Evolutionary conservation across 2,797 vertebrate genomes (phyloP).

Genomic region (Hyperoplus immaculatus): DNA sequence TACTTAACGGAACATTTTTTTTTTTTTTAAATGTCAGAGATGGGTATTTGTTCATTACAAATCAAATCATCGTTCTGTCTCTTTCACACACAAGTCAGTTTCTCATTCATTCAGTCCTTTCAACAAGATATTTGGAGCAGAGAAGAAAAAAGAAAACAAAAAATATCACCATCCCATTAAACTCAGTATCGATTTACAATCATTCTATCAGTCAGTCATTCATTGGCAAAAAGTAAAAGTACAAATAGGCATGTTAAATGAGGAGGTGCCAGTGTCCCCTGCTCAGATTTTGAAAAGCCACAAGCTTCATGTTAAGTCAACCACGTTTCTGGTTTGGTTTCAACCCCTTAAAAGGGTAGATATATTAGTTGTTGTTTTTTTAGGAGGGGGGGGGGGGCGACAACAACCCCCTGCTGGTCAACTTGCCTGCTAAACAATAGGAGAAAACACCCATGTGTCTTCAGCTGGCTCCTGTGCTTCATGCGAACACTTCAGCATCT

Average conservation of each 20-base stretch:
- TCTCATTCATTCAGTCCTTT: constrained; percentile 62
- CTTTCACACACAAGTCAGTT: constrained; percentile 18
- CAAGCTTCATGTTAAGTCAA: constrained; percentile 52
- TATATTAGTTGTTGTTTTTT: background rate
- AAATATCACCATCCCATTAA: constrained; percentile 35
- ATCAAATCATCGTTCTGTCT: constrained; percentile 20
- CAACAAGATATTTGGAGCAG: constrained; percentile 56
- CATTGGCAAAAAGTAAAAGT: constrained; percentile 77
- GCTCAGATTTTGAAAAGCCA: constrained; percentile 65
- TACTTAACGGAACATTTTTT: constrained; percentile 68
- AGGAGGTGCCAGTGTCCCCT: constrained; percentile 69
- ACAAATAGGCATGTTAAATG: constrained; percentile 64
- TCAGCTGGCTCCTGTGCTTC: constrained; percentile 14
- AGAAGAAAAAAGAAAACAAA: constrained; percentile 23
- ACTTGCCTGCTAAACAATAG: constrained; percentile 14
- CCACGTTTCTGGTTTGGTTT: constrained; percentile 36
- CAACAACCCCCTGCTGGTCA: background rate
- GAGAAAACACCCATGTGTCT: constrained; percentile 3
- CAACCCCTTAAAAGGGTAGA: constrained; percentile 16
- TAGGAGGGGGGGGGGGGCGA: background rate
- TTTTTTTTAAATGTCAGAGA: constrained; percentile 62
- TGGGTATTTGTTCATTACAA: constrained; percentile 57
- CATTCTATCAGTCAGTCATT: constrained; percentile 77
- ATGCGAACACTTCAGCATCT: constrained; percentile 5
- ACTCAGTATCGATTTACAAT: constrained; percentile 67